phyloP scores from a whole-genome alignment of 2,888 invertebrate genomes.

The Boloria euphrosyne region DNA sequence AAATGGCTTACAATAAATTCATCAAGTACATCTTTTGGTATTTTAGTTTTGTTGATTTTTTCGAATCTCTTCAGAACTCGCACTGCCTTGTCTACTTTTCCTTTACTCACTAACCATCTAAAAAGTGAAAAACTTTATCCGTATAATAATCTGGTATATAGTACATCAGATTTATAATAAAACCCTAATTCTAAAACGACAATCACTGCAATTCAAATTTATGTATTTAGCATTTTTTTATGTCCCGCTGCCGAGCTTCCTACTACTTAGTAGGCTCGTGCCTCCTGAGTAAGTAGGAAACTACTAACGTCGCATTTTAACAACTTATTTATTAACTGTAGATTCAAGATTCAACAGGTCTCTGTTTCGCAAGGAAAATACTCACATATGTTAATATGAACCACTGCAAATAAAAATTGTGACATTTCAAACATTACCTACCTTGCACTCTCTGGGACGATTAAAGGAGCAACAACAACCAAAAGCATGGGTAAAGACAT shows the following conservation, averaged over 20 bases:
- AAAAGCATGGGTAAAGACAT: conserved; percentile 58
- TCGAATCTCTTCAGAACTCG: conserved; percentile 58
- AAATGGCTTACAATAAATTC: conserved; percentile 58
- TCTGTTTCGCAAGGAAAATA: no score
- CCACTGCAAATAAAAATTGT: no score
- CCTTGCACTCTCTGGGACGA: conserved; percentile 67
- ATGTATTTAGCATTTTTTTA: conserved; percentile 1
- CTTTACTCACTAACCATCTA: conserved; percentile 59
- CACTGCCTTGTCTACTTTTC: conserved; percentile 56
- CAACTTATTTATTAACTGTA: no score
- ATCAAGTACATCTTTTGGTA: conserved; percentile 56
- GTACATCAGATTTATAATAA: no score
- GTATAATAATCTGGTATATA: neutral
- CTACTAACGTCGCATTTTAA: no score
- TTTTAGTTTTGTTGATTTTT: conserved; percentile 56
- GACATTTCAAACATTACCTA: conserved; percentile 27
- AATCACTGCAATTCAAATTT: neutral
- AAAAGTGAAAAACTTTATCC: conserved; percentile 6
- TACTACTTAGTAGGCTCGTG: no score
- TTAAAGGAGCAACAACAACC: conserved; percentile 52
- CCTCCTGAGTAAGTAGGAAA: no score
- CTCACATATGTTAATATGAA: no score
- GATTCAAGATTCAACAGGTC: no score
- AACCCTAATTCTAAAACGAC: no score
- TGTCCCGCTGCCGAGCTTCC: no score